Base-by-base conservation (phyloP, 2,888 invertebrate species). In the Drosophila phalerata region DNA sequence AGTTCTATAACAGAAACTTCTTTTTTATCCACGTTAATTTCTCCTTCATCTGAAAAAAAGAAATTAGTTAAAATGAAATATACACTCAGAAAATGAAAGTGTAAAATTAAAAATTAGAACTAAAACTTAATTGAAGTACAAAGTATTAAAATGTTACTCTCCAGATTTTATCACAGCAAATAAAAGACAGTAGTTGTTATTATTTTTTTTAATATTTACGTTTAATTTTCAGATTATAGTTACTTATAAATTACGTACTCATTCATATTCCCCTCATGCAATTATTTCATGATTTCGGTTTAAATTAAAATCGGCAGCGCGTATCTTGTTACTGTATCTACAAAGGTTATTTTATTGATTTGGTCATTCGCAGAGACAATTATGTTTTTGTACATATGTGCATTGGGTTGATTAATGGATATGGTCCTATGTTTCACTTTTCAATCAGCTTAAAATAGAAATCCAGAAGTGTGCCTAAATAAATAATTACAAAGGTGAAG, bases 1-100 rank as follows among this genome's bases (percentile, higher is more conserved):
- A 86, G 79, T 51, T 79, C 86, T 73, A 88, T 85, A 55, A 86
- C 79, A 32, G 78, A 87, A 74, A 52, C 61, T 51, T 81, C 79
- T 76, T 84, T 81, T 49, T 52, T 88, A 40, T 69, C 67, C 65
- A 48, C 25, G 17, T 15, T 47, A n/a, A 30, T 10, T 30, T 53
- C 62, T 38, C 19, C 69, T 49, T 65, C 52, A 76, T 73, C 78
- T 79, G 78, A 60, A 79, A 78, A 37, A 62, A 57, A 72, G 51
- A 63, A 60, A 66, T 58, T 61, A 66, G 52, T 66, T 63, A 53
- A 64, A 62, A 63, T 61, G 34, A 61, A 47, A 42, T 30, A 55
- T 19, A 52, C 51, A 68, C 75, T 51, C 67, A 78, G 69, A 65
- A 49, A 60, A 37, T 32, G 42, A 56, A 55, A 66, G 25, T 11